Base-by-base conservation (phyloP, 2,113 vertebrate species). In the Sturnira hondurensis region DNA sequence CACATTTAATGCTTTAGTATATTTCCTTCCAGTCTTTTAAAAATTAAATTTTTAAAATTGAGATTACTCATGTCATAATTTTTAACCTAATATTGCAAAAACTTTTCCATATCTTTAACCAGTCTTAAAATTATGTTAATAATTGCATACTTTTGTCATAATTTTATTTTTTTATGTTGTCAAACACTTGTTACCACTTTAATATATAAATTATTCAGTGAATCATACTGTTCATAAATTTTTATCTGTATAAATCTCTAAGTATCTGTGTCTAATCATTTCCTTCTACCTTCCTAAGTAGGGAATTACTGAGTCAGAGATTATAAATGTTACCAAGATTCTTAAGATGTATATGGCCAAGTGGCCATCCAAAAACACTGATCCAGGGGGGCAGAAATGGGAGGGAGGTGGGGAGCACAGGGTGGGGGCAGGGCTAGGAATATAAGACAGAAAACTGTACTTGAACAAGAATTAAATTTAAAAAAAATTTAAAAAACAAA, bases 341-440 rank as follows among this genome's bases (percentile, higher is more conserved):
- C 26, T 89, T 96, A 90, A 90, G 77, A 11, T 83, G 17, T 47
- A 87, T 78, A 87, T 78, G 85, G 68, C 28, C 76, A 96, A 45
- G 73, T 90, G 83, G 74, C 11, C 28, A 58, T 88, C n/a, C n/a
- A 61, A 65, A 95, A 91, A 36, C 17, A 54, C 17, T 19, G 67
- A 67, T 77, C 68, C 74, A 92, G 10, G n/a, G n/a, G n/a, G n/a
- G n/a, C n/a, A n/a, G n/a, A n/a, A n/a, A n/a, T n/a, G n/a, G n/a
- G n/a, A n/a, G n/a, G n/a, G n/a, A n/a, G n/a, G n/a, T n/a, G n/a
- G n/a, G n/a, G n/a, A n/a, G n/a, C n/a, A n/a, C n/a, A n/a, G n/a
- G n/a, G n/a, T n/a, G n/a, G n/a, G n/a, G n/a, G n/a, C n/a, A n/a
- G n/a, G n/a, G n/a, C n/a, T n/a, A n/a, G n/a, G n/a, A n/a, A n/a